Conservation (phyloP, 2,113 vertebrate genomes). For the Protobothrops mucrosquamatus region DNA sequence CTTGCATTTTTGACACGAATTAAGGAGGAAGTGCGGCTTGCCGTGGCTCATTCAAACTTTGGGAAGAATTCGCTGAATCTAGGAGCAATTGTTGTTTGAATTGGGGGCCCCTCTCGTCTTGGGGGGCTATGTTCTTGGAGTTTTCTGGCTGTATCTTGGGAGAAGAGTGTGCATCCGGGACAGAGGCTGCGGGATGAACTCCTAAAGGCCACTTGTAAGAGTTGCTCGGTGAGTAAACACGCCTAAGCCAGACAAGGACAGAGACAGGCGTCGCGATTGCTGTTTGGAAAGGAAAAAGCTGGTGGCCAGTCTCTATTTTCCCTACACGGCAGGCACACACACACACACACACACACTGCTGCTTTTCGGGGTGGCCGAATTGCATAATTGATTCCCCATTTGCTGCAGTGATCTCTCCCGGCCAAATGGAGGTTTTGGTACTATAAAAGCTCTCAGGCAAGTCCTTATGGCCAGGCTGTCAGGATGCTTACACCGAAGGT, state of each 20-base stretch:
- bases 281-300: not conserved
- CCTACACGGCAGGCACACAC: not conserved
- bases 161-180: slow-evolving; percentile 4
- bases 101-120: not conserved
- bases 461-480: slow-evolving; percentile 46
- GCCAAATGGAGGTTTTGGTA: slow-evolving; percentile 45
- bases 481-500: not conserved
- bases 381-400: slow-evolving; percentile 66
- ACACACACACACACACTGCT: not conserved
- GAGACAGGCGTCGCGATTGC: not conserved
- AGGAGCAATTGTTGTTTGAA: not conserved
- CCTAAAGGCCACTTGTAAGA: slow-evolving; percentile 9
- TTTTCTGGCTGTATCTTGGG: not conserved
- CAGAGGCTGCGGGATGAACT: not conserved
- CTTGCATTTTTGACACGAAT: not conserved
- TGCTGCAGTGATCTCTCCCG: slow-evolving; percentile 64
- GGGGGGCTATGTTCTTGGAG: not conserved
- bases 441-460: slow-evolving; percentile 57
- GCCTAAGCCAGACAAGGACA: not conserved
- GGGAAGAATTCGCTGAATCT: too few relatives aligned
- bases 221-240: not conserved
- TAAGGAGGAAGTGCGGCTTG: not conserved
- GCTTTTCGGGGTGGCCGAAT: slow-evolving; percentile 37
- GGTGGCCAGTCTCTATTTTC: not conserved
- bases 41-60: not conserved